Base-by-base conservation (phyloP, 2,797 vertebrate species). In the Menidia menidia region DNA sequence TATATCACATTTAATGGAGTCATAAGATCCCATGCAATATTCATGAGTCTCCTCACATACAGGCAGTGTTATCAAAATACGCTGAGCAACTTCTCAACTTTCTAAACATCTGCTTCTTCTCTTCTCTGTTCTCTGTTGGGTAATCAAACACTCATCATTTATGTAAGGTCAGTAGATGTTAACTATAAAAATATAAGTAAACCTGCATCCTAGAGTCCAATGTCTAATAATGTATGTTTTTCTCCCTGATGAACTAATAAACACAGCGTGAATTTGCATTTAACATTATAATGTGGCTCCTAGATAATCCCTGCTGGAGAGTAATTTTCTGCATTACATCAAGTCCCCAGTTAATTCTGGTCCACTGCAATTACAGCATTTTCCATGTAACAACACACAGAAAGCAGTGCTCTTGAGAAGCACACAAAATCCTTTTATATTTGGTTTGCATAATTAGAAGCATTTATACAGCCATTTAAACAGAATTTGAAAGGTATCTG, bases 1-100 rank as follows among this genome's bases (percentile, higher is more conserved):
- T 91, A 91, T 81, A 88, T 92, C 87, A 88, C 71, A 75, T 69
- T 82, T 91, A 93, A 92, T 92, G 87, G 87, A 91, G 86, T 88
- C 86, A 88, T 86, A 86, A 67, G 65, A 85, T 70, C 14, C 47
- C 52, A 88, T 89, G 83, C 48, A 91, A 87, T 87, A 94, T 92
- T 92, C 88, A 93, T 87, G 64, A 80, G 50, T 52, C 64, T 47
- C 64, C 51, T 81, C 78, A 76, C 69, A 78, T 81, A 81, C 83
- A 69, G 68, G 59, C 64, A 33, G 42, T 55, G 72, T 82, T 87
- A 68, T 85, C 81, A 85, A 85, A 90, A 92, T 77, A 73, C 3
- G 9, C 45, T 42, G 51, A 66, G 67, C 32, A 75, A 72, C 68
- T 76, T 68, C 54, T 73, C 60, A 60, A 54, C 62, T 51, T 43